These are phyloP conservation scores for Paratrypauchen microcephalus DNA, from an alignment of 2,797 vertebrate genomes.

Conservation along the genomic window DNA sequence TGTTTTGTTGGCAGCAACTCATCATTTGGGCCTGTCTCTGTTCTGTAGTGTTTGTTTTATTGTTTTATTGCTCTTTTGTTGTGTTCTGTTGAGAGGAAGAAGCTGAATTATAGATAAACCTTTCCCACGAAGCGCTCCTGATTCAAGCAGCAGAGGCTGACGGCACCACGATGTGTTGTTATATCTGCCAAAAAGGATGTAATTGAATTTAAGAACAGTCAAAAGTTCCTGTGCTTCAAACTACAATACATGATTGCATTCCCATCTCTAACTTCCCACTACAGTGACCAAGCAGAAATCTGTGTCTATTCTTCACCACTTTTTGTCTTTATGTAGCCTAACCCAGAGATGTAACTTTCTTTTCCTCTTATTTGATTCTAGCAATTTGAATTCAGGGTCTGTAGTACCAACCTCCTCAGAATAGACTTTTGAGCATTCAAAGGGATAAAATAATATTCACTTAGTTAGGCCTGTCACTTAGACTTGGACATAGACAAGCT, in stretches of 20 bases:
- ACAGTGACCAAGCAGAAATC: neutral
- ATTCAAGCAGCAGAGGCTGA: constrained; percentile 32
- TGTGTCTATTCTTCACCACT: neutral
- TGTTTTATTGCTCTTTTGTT: constrained; percentile 10
- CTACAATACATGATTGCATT: neutral
- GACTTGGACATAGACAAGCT: too few relatives aligned
- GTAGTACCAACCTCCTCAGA: neutral
- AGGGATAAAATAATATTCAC: too few relatives aligned
- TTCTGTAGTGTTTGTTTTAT: neutral
- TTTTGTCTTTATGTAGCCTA: neutral
- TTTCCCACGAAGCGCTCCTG: constrained; percentile 17
- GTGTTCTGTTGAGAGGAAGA: constrained; percentile 17
- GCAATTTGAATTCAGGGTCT: neutral
- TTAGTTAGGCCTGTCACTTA: too few relatives aligned
- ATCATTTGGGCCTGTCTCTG: neutral
- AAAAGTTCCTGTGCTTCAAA: neutral
- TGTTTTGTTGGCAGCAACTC: neutral
- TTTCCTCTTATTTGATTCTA: too few relatives aligned
- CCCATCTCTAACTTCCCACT: neutral
- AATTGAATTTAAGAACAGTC: neutral
- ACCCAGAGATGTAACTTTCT: too few relatives aligned
- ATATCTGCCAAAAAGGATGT: constrained; percentile 13
- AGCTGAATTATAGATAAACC: constrained; percentile 48
- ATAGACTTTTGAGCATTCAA: neutral
- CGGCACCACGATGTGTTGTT: constrained; percentile 37